A percentile compares a stretch with the other conserved stretches of the same genome.
Evolutionary conservation across 2,113 vertebrate genomes (phyloP).

Genomic region (Tenrec ecaudatus): DNA sequence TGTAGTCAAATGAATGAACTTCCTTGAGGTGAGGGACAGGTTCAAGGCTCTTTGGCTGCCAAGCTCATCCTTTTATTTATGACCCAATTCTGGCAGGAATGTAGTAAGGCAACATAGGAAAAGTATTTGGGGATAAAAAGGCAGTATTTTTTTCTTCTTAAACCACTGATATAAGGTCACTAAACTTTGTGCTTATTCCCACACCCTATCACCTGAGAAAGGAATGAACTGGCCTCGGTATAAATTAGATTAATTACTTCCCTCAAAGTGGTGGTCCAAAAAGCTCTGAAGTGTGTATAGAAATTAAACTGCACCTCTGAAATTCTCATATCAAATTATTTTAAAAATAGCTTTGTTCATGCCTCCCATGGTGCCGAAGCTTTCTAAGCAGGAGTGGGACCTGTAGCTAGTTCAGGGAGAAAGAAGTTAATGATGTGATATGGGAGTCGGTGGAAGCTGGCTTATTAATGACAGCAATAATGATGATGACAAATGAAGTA

Average conservation of each 20-base stretch:
- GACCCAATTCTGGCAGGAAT: not conserved
- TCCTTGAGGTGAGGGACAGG: not conserved
- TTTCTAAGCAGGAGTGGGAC: conserved; percentile 64
- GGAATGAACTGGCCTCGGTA: conserved; percentile 7
- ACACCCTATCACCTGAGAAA: not conserved
- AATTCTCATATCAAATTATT: conserved; percentile 78
- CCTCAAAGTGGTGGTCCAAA: conserved; percentile 44
- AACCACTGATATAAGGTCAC: not conserved
- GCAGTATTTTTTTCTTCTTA: not conserved
- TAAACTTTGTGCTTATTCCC: not conserved
- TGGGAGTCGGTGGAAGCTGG: conserved; percentile 46
- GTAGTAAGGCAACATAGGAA: not conserved
- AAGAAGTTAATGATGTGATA: conserved; percentile 64
- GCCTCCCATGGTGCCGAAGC: conserved; percentile 32
- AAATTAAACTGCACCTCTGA: conserved; percentile 65
- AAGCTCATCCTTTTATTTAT: not conserved
- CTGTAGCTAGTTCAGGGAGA: conserved; percentile 59
- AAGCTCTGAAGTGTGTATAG: conserved; percentile 39
- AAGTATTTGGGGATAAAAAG: not conserved
- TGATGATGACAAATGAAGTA: conserved; percentile 48
- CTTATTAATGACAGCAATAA: conserved; percentile 58
- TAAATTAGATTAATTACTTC: conserved; percentile 52
- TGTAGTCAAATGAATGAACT: not conserved
- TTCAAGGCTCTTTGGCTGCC: not conserved
- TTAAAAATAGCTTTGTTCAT: conserved; percentile 62